A percentile compares a stretch with the other conserved stretches of the same genome.
Evolutionary conservation across 2,888 invertebrate genomes (phyloP).

Genomic region (Apoda limacodes): DNA sequence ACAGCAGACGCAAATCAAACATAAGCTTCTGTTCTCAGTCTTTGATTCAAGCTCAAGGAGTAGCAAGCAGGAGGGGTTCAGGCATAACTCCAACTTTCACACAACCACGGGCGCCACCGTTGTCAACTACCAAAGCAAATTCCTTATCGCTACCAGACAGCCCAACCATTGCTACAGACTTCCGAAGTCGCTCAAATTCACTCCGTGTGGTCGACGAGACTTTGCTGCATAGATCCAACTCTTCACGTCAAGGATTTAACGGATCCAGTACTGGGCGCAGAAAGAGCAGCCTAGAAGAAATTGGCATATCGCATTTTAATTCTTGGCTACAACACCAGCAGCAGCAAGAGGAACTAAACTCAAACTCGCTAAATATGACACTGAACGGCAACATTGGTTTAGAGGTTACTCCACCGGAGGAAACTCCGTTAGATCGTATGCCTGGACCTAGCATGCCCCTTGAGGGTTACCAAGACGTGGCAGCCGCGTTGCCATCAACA

Average conservation of each 20-base stretch:
- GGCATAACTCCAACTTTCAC: constrained; percentile 75
- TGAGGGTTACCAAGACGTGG: constrained; percentile 63
- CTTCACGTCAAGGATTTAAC: constrained; percentile 83
- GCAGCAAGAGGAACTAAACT: constrained; percentile 71
- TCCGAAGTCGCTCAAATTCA: constrained; percentile 87
- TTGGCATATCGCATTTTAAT: constrained; percentile 85
- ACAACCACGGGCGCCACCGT: constrained; percentile 78
- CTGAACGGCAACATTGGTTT: constrained; percentile 88
- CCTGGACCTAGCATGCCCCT: constrained; percentile 35
- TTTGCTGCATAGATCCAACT: constrained; percentile 84
- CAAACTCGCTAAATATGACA: constrained; percentile 85
- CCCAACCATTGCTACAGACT: constrained; percentile 83
- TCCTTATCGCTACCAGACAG: constrained; percentile 91
- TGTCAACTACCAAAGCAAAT: constrained; percentile 87
- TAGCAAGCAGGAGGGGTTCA: constrained; percentile 77
- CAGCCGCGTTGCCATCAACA: constrained; percentile 48
- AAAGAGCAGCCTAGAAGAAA: constrained; percentile 88
- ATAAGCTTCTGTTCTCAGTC: constrained; percentile 91
- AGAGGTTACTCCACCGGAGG: constrained; percentile 81
- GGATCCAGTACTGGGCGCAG: constrained; percentile 75
- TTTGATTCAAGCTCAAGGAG: constrained; percentile 65
- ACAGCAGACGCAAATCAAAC: constrained; percentile 90
- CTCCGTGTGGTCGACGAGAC: constrained; percentile 89
- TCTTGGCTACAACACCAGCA: constrained; percentile 71
- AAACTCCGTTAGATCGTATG: constrained; percentile 66